These are phyloP conservation scores for Trematomus bernacchii DNA, from an alignment of 2,797 vertebrate genomes.

Conservation along the genomic window DNA sequence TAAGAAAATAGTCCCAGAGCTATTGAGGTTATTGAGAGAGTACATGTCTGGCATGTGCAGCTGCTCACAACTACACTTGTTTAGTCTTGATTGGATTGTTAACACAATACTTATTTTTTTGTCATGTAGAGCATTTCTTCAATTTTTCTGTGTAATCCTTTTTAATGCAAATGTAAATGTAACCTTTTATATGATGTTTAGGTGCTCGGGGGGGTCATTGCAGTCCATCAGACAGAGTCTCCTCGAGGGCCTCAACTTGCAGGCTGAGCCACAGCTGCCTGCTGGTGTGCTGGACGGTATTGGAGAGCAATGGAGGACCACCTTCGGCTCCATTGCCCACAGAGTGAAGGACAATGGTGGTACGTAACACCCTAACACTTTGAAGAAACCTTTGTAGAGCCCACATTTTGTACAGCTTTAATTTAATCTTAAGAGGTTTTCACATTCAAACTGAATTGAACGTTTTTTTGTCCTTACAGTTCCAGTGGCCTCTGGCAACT, in stretches of 20 bases:
- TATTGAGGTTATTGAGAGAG: background rate
- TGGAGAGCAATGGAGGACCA: conserved; percentile 71
- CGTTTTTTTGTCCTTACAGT: conserved; percentile 13
- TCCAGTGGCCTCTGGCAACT: conserved; percentile 23
- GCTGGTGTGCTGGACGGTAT: conserved; percentile 56
- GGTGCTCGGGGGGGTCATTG: conserved; percentile 69
- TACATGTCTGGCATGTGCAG: background rate
- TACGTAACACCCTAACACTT: conserved; percentile 7
- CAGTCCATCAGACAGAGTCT: conserved; percentile 73
- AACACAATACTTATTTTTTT: background rate
- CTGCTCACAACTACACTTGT: background rate
- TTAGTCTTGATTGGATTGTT: background rate
- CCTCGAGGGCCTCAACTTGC: conserved; percentile 76
- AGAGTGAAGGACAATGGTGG: conserved; percentile 23
- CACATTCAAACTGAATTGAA: background rate
- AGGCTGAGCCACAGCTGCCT: conserved; percentile 75
- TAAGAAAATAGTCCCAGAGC: background rate
- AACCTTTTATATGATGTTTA: conserved; percentile 35
- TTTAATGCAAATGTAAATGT: background rate
- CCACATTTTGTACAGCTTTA: background rate
- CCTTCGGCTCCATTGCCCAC: conserved; percentile 29
- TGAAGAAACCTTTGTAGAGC: background rate
- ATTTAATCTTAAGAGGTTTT: background rate
- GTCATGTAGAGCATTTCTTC: background rate
- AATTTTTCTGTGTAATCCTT: background rate